Base-by-base conservation (phyloP, 1,140 invertebrate genomes). In the Tribolium castaneum region DNA sequence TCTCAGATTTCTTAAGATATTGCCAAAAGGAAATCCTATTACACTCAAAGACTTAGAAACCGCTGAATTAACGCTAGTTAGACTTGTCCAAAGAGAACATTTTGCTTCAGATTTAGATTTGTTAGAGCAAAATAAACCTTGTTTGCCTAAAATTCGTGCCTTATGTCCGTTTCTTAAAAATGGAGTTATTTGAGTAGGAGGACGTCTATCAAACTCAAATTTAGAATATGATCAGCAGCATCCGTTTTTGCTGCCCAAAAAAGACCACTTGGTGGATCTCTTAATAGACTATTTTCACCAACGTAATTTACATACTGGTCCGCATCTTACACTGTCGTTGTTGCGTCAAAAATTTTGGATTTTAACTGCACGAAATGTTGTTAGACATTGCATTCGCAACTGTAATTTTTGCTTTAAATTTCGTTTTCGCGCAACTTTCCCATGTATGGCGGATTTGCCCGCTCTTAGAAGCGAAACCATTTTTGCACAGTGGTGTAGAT, bases 261-360 rank as follows among this genome's bases (percentile, higher is more conserved):
- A 35, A 6, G 12, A 76, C 72, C 16, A 35, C 56, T 39, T 83
- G 3, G 39, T 79, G 7, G 13, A 56, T 12, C 22, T 80, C 7
- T 3, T 84, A 14, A 77, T 83, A 3, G 30, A 71, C 2, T 16
- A 80, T 1, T 70, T 45, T 45, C 83, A 85, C 76, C 3, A 14
- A 0, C 51, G 45, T 0, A 35, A 62, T 71, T 51, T 81, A 1
- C 84, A 85, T 74, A 78, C 79, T 9, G 78, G 80, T 1, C 30
- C 76, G 6, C 39, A 72, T n/a, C 6, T 78, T 12, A 13, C 80
- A 6, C 51, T 76, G 10, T 19, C 73, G 5, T 19, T 77, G 2
- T n/a, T 84, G 6, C 19, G 80, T 2, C 10, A 75, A 14, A 75
- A 79, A 45, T 84, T 78, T 73, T 83, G 81, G 84, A 79, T 80